Evolutionary conservation across 2,888 invertebrate species (phyloP).

Genomic region (Tetropium fuscum): DNA sequence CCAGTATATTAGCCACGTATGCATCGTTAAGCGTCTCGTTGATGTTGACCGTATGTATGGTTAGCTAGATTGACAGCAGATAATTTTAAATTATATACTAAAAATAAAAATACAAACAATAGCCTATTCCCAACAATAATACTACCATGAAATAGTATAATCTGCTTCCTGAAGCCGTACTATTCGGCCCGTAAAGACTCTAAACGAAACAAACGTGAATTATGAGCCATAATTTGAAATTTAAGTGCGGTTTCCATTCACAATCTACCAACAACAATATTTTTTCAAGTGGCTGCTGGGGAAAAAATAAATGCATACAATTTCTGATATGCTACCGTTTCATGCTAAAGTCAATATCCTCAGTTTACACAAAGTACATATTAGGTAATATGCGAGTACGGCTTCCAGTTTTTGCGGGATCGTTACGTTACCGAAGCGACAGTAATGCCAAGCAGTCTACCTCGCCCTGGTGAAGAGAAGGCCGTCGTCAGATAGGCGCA

Average conservation of each 20-base stretch:
- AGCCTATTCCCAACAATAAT: too few species aligned
- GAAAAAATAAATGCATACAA: conserved; percentile 7
- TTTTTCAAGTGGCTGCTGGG: neutral
- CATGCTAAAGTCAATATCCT: conserved; percentile 55
- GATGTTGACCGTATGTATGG: too few species aligned
- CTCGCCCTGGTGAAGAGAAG: conserved; percentile 51
- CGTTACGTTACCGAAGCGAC: conserved; percentile 36
- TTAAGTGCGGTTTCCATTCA: neutral
- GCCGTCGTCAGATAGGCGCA: conserved; percentile 23
- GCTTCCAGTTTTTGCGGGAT: conserved; percentile 55
- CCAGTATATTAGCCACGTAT: too few species aligned
- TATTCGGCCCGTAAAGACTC: too few species aligned
- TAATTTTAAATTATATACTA: too few species aligned
- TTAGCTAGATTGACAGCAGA: too few species aligned
- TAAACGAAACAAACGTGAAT: neutral
- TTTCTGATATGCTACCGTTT: conserved; percentile 31
- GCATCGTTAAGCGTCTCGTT: too few species aligned
- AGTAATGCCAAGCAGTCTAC: conserved; percentile 56
- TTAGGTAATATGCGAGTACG: conserved; percentile 53
- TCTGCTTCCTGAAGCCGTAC: too few species aligned
- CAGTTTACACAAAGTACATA: conserved; percentile 55
- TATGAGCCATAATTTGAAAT: neutral
- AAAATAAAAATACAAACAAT: too few species aligned
- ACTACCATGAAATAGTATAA: too few species aligned
- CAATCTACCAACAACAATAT: neutral